Conservation (phyloP, 2,888 invertebrate species). For the Clusia tigrina region DNA sequence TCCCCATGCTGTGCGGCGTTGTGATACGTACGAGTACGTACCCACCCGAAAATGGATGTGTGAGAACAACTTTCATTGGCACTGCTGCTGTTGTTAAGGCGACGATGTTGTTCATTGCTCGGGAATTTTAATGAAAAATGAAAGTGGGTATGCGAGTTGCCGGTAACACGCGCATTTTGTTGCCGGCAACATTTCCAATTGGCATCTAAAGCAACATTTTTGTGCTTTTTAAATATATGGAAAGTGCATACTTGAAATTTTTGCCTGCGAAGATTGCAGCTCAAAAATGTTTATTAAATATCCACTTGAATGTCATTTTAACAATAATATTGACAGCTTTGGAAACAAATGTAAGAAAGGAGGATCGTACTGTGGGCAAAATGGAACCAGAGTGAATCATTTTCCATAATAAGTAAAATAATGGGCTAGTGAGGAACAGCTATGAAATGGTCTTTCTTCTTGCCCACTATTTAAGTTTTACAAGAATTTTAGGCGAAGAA, state of each 20-base stretch:
- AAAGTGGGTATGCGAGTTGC: constrained; percentile 45
- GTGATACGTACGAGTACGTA: neutral
- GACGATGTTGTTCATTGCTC: neutral
- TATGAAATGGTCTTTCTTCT: too few relatives aligned
- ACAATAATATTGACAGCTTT: too few relatives aligned
- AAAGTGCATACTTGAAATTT: neutral
- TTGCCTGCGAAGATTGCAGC: too few relatives aligned
- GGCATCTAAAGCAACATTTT: neutral
- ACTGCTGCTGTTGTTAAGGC: neutral
- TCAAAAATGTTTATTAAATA: neutral
- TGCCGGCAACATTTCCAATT: neutral
- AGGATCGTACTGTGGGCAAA: too few relatives aligned
- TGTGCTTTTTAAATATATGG: neutral
- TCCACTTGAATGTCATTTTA: too few relatives aligned
- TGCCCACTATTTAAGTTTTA: too few relatives aligned
- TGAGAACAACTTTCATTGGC: constrained; percentile 8
- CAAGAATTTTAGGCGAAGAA: too few relatives aligned
- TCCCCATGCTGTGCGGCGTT: neutral
- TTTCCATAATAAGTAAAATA: too few relatives aligned
- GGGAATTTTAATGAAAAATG: constrained; percentile 44
- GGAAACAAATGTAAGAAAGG: too few relatives aligned
- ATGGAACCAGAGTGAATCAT: too few relatives aligned
- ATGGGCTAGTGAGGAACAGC: too few relatives aligned
- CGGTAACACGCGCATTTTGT: neutral
- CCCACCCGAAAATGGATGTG: neutral